Percentiles rank a stretch among this genome's conserved stretches.
Evolutionary conservation across 1,140 invertebrate species (phyloP).

Genomic region (Chelonus insularis): DNA sequence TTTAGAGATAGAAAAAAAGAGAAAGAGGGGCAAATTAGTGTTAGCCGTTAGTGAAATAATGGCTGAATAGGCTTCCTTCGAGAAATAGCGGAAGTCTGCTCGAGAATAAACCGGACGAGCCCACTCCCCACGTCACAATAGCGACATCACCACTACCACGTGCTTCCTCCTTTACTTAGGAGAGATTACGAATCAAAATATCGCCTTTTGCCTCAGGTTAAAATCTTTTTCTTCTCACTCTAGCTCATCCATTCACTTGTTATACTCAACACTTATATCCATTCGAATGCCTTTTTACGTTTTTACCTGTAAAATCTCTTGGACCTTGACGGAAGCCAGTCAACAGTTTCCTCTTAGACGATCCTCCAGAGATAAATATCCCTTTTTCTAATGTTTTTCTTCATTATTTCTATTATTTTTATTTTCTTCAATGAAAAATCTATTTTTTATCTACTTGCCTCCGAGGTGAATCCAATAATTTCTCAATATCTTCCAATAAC

Average conservation of each 20-base stretch:
- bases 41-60: conserved; percentile 48
- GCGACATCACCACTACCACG: conserved; percentile 35
- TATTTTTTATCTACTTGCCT: not conserved
- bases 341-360: conserved; percentile 24
- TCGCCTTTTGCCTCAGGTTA: not conserved
- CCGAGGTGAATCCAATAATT: no score
- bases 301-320: conserved; percentile 37
- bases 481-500: no score
- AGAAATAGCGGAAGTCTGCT: conserved; percentile 52
- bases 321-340: conserved; percentile 18
- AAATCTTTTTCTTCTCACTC: conserved; percentile 8
- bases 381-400: conserved; percentile 14
- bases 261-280: conserved; percentile 38
- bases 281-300: conserved; percentile 46
- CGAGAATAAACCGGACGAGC: conserved; percentile 53
- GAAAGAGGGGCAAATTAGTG: conserved; percentile 42
- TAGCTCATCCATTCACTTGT: not conserved
- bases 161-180: conserved; percentile 32
- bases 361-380: conserved; percentile 15
- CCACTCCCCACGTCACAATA: conserved; percentile 48
- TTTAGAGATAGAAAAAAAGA: no score
- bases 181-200: conserved; percentile 49
- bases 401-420: conserved; percentile 3
- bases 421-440: not conserved
- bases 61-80: conserved; percentile 48